Evolutionary conservation across 1,140 invertebrate species (phyloP).

Genomic region (Macrostomum lignano): DNA sequence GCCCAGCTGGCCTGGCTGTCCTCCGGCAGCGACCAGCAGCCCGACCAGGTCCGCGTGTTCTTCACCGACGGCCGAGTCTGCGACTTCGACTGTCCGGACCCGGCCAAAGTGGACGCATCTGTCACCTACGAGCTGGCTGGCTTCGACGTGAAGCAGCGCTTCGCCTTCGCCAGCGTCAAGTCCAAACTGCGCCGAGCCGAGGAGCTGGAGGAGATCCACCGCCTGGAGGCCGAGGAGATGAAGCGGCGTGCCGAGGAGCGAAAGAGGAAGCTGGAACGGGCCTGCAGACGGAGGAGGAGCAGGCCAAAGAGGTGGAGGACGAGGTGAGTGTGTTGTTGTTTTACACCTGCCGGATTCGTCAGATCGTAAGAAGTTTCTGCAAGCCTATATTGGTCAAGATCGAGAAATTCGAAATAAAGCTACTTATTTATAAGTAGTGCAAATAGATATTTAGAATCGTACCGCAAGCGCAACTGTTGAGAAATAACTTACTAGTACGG

Average conservation of each 20-base stretch:
- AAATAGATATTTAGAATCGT: too few species aligned
- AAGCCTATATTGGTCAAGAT: too few species aligned
- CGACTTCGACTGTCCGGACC: slow-evolving; percentile 18
- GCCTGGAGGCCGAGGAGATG: slow-evolving; percentile 29
- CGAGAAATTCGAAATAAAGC: too few species aligned
- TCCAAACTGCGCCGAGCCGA: slow-evolving; percentile 24
- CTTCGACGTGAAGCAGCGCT: slow-evolving; percentile 12
- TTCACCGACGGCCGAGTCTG: slow-evolving; percentile 18
- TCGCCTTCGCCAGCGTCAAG: slow-evolving; percentile 22
- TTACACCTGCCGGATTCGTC: too few species aligned
- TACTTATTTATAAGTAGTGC: too few species aligned
- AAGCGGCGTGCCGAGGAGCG: slow-evolving; percentile 29
- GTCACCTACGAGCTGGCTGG: slow-evolving; percentile 18
- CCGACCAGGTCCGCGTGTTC: slow-evolving; percentile 9
- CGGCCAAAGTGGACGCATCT: slow-evolving; percentile 16
- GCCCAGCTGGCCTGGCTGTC: slow-evolving; percentile 15
- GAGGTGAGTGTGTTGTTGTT: background rate
- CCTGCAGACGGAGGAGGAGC: slow-evolving; percentile 17
- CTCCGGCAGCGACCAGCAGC: background rate
- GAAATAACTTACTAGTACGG: too few species aligned
- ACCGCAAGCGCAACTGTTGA: too few species aligned
- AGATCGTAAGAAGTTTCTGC: too few species aligned
- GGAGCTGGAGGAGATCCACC: slow-evolving; percentile 16
- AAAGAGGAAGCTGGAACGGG: slow-evolving; percentile 20
- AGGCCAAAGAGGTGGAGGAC: slow-evolving; percentile 11